phyloP scores from a whole-genome alignment of 1,140 invertebrate genomes.

The Microplitis mediator region DNA sequence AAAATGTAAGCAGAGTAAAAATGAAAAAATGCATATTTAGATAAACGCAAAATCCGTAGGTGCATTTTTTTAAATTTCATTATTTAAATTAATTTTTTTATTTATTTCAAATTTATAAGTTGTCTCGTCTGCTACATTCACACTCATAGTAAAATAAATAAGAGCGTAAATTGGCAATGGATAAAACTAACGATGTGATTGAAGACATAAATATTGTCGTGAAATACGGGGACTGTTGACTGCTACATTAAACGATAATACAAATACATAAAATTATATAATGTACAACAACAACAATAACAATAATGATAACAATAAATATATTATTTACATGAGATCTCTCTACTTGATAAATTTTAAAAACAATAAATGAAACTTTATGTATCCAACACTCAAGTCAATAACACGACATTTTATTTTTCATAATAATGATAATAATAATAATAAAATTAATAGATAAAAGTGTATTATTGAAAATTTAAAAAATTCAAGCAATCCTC shows the following conservation, averaged over 20 bases:
- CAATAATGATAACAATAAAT: too few relatives aligned
- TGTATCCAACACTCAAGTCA: background rate
- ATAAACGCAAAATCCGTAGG: too few relatives aligned
- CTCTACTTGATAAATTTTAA: background rate
- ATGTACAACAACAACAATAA: too few relatives aligned
- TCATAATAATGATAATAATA: background rate
- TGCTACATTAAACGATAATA: background rate
- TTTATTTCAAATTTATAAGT: too few relatives aligned
- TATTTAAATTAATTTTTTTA: too few relatives aligned
- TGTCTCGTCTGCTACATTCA: too few relatives aligned
- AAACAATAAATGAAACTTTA: background rate
- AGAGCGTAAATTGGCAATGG: slow-evolving; percentile 5
- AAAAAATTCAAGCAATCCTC: background rate
- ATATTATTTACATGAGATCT: too few relatives aligned
- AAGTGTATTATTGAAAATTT: background rate
- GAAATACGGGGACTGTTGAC: slow-evolving; percentile 8
- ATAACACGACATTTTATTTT: slow-evolving; percentile 9
- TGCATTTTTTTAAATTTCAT: too few relatives aligned
- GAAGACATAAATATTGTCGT: background rate
- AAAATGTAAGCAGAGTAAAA: too few relatives aligned
- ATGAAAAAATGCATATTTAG: too few relatives aligned
- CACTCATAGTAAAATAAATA: too few relatives aligned
- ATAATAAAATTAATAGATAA: background rate
- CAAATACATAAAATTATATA: background rate
- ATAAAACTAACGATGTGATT: background rate